Conservation (phyloP, 2,888 invertebrate genomes). For the Trichogramma evanescens region DNA sequence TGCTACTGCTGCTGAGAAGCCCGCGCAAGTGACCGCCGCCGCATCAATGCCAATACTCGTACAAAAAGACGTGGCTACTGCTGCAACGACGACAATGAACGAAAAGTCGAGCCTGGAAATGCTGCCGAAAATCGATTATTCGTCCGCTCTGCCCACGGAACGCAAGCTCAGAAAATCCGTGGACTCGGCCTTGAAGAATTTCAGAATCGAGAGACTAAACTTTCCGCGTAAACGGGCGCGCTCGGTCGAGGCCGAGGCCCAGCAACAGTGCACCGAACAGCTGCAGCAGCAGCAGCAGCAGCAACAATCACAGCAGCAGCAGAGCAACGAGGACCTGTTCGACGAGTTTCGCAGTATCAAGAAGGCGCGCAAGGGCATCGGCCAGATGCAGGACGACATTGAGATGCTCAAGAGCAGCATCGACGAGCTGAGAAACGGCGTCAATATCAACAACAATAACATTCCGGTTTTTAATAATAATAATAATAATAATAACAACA, state of each 20-base stretch:
- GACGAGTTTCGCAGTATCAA: constrained; percentile 30
- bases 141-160: no score
- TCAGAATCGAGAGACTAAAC: background rate
- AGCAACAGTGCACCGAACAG: no score
- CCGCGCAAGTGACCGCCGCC: background rate
- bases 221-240: constrained; percentile 19
- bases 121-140: no score
- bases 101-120: no score
- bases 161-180: constrained; percentile 5
- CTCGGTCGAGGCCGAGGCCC: constrained; percentile 22
- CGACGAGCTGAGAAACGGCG: constrained; percentile 7
- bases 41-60: background rate
- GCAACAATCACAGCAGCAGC: background rate
- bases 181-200: constrained; percentile 3
- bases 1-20: background rate
- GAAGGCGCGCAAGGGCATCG: constrained; percentile 23
- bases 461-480: background rate
- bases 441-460: background rate
- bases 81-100: no score
- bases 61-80: background rate
- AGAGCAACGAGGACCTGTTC: constrained; percentile 26
- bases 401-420: constrained; percentile 15
- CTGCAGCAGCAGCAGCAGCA: no score
- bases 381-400: constrained; percentile 20
- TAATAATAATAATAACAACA: background rate